Conservation (phyloP, 1,140 invertebrate species). For the Pachyrhynchus sulphureomaculatus region DNA sequence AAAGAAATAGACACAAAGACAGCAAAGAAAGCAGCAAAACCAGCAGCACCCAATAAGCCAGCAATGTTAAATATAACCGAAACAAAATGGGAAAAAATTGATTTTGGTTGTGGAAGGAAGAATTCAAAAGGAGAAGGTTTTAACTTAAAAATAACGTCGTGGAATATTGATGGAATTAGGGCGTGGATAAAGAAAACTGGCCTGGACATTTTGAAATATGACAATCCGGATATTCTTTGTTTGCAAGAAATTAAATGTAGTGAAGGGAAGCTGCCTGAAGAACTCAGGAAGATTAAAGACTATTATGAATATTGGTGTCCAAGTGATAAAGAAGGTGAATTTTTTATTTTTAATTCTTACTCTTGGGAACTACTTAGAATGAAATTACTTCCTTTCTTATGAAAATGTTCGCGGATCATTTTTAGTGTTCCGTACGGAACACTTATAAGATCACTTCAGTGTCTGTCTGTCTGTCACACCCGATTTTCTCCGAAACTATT, state of each 20-base stretch:
- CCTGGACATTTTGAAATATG: constrained; percentile 61
- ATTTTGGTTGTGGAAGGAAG: constrained; percentile 65
- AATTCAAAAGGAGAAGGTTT: constrained; percentile 65
- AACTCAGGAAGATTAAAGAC: constrained; percentile 69
- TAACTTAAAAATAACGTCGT: constrained; percentile 89
- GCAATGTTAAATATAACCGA: constrained; percentile 27
- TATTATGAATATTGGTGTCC: constrained; percentile 83
- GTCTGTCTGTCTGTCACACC: no score
- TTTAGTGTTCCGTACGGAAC: no score
- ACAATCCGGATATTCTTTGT: constrained; percentile 91
- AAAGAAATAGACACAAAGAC: no score
- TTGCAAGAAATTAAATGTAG: constrained; percentile 94
- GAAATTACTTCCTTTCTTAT: no score
- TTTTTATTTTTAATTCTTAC: neutral
- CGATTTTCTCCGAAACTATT: no score
- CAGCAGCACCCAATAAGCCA: constrained; percentile 8
- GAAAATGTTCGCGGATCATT: no score
- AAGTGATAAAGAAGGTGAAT: constrained; percentile 74
- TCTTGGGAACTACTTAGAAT: no score
- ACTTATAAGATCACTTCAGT: no score
- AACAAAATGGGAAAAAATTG: constrained; percentile 47
- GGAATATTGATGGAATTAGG: constrained; percentile 94
- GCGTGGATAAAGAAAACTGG: constrained; percentile 81
- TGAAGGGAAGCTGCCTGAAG: constrained; percentile 77
- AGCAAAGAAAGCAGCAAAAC: neutral